phyloP scores from a whole-genome alignment of 2,113 vertebrate genomes.

The Leptobrachium leishanense region DNA sequence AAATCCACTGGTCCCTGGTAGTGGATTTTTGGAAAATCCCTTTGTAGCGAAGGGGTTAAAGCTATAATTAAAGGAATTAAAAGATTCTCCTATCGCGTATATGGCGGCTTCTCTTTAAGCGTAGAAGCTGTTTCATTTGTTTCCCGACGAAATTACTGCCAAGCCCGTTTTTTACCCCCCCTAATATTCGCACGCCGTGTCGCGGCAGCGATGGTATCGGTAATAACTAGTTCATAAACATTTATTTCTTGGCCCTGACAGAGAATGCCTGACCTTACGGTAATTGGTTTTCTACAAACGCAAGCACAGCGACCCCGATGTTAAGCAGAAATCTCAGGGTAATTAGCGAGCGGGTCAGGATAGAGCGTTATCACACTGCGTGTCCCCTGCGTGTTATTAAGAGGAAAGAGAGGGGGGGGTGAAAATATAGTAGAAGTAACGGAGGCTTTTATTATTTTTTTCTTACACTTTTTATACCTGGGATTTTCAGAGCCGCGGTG shows the following conservation, averaged over 20 bases:
- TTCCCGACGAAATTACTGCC: neutral
- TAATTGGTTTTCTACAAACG: slow-evolving; percentile 44
- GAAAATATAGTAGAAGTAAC: neutral
- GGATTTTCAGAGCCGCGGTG: neutral
- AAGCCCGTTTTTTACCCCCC: neutral
- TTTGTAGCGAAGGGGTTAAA: too few species aligned
- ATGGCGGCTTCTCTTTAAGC: too few species aligned
- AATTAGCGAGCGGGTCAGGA: slow-evolving; percentile 37
- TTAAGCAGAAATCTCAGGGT: slow-evolving; percentile 41
- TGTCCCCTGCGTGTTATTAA: slow-evolving; percentile 36
- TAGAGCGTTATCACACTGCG: slow-evolving; percentile 28
- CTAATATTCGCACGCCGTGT: slow-evolving; percentile 8
- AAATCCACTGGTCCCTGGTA: too few species aligned
- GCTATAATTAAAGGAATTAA: too few species aligned
- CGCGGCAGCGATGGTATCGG: slow-evolving; percentile 9
- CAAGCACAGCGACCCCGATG: slow-evolving; percentile 31
- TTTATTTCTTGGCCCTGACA: slow-evolving; percentile 34
- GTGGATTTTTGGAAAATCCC: too few species aligned
- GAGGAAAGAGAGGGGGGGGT: neutral
- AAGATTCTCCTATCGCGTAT: too few species aligned
- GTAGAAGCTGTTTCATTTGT: neutral
- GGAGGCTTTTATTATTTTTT: too few species aligned
- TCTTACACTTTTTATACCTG: slow-evolving; percentile 7
- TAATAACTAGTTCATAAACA: slow-evolving; percentile 29
- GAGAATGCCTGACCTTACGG: slow-evolving; percentile 29